Conservation (phyloP, 2,113 vertebrate genomes). For the chimpanzee (Pan troglodytes) region DNA sequence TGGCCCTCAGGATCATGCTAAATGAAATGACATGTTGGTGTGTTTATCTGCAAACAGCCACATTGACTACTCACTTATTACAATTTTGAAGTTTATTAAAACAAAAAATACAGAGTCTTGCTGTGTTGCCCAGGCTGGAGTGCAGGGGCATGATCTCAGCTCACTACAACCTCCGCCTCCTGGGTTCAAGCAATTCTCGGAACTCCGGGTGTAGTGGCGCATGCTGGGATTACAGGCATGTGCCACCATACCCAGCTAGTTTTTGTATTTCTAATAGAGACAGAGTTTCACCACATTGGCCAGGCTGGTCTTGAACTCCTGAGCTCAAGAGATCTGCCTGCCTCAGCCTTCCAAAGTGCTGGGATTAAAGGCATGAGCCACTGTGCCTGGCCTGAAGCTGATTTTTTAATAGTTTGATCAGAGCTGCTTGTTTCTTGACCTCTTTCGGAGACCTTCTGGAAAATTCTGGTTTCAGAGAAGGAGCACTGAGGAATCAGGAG, state of each 20-base stretch:
- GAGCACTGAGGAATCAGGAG: background rate
- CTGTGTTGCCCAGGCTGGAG: too few relatives aligned
- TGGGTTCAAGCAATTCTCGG: too few relatives aligned
- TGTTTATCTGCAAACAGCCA: background rate
- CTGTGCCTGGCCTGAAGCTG: background rate
- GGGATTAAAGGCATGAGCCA: too few relatives aligned
- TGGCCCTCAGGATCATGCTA: background rate
- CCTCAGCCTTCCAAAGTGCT: too few relatives aligned
- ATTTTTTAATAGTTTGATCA: background rate
- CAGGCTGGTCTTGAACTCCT: too few relatives aligned
- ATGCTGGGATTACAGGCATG: too few relatives aligned
- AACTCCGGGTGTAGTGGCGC: too few relatives aligned
- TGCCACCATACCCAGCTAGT: too few relatives aligned
- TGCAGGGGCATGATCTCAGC: too few relatives aligned
- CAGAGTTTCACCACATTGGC: background rate
- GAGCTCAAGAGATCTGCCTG: too few relatives aligned
- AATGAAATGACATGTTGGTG: background rate
- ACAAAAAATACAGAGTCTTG: too few relatives aligned
- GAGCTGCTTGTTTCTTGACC: background rate
- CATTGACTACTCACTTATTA: background rate
- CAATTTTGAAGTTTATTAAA: background rate
- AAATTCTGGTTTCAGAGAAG: slow-evolving; percentile 1
- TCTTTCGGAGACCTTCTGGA: background rate
- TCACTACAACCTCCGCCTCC: too few relatives aligned
- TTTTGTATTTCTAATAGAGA: background rate